phyloP scores from a whole-genome alignment of 2,113 vertebrate species.

The Tragelaphus strepsiceros region DNA sequence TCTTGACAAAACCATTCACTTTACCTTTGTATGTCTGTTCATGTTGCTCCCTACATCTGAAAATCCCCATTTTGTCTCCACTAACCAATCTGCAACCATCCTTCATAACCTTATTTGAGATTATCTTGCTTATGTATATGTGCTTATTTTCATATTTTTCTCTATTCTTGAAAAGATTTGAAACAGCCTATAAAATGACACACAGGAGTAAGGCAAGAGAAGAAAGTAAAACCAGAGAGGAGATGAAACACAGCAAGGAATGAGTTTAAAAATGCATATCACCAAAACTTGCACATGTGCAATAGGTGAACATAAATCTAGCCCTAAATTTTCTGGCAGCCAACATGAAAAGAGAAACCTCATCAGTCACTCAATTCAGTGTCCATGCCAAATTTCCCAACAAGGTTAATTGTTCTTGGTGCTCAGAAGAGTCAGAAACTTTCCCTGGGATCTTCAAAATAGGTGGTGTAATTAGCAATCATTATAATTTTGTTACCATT shows the following conservation, averaged over 20 bases:
- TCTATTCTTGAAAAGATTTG: conserved; percentile 2
- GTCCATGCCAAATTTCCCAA: neutral
- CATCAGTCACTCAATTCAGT: neutral
- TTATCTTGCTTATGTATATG: neutral
- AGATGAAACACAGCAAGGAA: neutral
- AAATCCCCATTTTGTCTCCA: neutral
- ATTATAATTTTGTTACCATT: neutral
- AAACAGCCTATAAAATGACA: neutral
- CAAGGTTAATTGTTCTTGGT: conserved; percentile 3
- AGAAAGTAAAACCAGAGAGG: conserved; percentile 5
- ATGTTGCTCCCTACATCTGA: neutral
- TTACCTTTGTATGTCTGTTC: neutral
- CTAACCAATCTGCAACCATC: neutral
- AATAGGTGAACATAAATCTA: neutral
- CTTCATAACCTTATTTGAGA: neutral
- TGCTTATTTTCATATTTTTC: conserved; percentile 23
- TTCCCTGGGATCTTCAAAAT: neutral
- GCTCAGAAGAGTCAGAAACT: neutral
- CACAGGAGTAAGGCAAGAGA: neutral
- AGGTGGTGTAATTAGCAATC: neutral
- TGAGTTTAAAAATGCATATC: neutral
- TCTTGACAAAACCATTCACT: neutral
- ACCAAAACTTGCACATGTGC: neutral
- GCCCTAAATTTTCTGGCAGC: neutral
- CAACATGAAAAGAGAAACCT: neutral